Base-by-base conservation (phyloP, 2,888 invertebrate species). In the Netelia melanura region DNA sequence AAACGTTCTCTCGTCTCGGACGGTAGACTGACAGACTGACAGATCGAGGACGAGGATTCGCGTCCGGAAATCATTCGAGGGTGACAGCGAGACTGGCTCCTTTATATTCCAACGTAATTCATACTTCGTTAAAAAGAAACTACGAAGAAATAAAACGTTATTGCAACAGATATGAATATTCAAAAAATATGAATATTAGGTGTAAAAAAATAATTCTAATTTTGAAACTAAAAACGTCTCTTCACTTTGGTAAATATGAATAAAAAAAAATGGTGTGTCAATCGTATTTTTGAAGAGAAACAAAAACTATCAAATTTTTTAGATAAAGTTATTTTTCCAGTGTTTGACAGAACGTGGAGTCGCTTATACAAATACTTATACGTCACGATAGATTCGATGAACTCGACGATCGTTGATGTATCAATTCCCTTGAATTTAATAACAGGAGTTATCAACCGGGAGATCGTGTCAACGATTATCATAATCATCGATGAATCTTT, bases 401-500 rank as follows among this genome's bases (percentile, higher is more conserved):
- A 65, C 67, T 64, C 38, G 83, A 62, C 38, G 58, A 72, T n/a
- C 48, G 48, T 11, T n/a, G 23, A 21, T 48, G n/a, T 25, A 56
- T 23, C 23, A 8, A 38, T 56, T 23, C n/a, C 8, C 61, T 54
- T 21, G 52, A 21, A 8, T 38, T 67, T 78, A 11, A 70, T 68
- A 65, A 65, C 23, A 72, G 76, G n/a, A 75, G 71, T 30, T 54
- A 23, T 56, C 48, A 17, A 5, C 6, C 25, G 17, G 65, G 30
- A 79, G 70, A 76, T 85, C 71, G 78, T 17, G 75, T 82, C 54
- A 17, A 61, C 52, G 61, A 79, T 85, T 67, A 62, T 81, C 58
- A 54, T 77, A 65, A 72, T 56, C 52, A 81, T 74, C 71, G 43
- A 84, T 61, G 44, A 76, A 61, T 83, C 64, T 74, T 62, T 56